Conservation (phyloP, 2,797 vertebrate genomes). For the Bufotes viridis region DNA sequence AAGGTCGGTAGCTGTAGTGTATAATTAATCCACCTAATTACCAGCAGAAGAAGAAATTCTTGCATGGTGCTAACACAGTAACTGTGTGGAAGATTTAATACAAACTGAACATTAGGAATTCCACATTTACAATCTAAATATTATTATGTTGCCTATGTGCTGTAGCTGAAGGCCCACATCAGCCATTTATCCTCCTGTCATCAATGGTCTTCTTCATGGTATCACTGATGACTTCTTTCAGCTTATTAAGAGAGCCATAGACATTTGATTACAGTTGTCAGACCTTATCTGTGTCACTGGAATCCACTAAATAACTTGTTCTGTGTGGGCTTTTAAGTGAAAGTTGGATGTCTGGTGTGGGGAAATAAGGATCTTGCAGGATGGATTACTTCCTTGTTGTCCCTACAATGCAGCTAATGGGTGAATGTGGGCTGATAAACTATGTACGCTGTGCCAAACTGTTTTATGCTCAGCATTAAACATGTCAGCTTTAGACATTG, state of each 20-base stretch:
- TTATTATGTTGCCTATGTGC: background rate
- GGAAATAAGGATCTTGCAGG: background rate
- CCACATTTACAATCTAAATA: slow-evolving; percentile 11
- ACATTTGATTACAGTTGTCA: background rate
- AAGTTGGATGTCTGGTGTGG: background rate
- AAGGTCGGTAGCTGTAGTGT: slow-evolving; percentile 7
- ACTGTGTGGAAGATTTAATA: background rate
- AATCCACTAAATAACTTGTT: background rate
- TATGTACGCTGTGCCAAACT: background rate
- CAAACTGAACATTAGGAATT: slow-evolving; percentile 32
- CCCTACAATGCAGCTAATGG: background rate
- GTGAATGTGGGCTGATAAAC: background rate
- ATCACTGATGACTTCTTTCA: background rate
- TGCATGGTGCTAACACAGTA: background rate
- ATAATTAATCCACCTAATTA: slow-evolving; percentile 51
- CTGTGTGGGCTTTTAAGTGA: background rate
- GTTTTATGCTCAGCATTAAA: background rate
- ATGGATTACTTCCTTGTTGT: background rate
- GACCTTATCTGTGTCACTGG: background rate
- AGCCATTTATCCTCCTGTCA: background rate
- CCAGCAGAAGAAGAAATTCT: slow-evolving; percentile 24
- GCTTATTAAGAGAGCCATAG: background rate
- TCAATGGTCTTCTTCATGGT: background rate
- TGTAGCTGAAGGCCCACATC: background rate
- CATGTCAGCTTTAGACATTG: background rate